These are phyloP conservation scores for Oxyura jamaicensis DNA, from an alignment of 2,113 vertebrate genomes.

Conservation along the genomic window DNA sequence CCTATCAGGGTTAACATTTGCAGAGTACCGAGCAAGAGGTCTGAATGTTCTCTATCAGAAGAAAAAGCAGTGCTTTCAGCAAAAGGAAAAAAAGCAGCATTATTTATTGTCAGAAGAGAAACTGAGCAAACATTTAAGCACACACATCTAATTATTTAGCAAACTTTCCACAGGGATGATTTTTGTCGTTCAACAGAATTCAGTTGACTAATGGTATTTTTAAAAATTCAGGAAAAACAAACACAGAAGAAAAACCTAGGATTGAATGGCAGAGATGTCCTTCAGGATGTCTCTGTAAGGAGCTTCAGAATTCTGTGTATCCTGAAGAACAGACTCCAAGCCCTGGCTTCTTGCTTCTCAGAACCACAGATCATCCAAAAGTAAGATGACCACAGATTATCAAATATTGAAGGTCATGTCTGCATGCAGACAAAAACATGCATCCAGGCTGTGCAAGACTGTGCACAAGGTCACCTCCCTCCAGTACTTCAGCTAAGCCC, in stretches of 20 bases:
- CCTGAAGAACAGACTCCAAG: neutral
- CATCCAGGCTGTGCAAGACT: neutral
- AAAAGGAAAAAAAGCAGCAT: neutral
- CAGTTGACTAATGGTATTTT: neutral
- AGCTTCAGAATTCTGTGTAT: neutral
- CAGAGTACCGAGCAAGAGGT: neutral
- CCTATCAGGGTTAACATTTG: neutral
- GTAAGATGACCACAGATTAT: neutral
- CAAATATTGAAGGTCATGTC: neutral
- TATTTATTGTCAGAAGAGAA: neutral
- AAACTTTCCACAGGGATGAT: neutral
- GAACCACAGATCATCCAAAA: neutral
- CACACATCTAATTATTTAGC: neutral
- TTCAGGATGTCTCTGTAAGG: neutral
- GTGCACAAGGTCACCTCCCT: rapidly evolving
- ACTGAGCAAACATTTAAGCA: neutral
- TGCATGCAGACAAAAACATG: neutral
- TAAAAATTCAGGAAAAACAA: neutral
- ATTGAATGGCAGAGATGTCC: neutral
- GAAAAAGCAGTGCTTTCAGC: neutral
- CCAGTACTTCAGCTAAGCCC: neutral
- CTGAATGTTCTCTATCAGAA: neutral
- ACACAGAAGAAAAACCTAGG: neutral
- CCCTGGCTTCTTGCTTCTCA: neutral
- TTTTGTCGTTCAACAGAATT: neutral